Percentiles rank a stretch among this genome's conserved stretches.
Evolutionary conservation across 2,113 vertebrate species (phyloP).

Genomic region (Tyrannus savana): DNA sequence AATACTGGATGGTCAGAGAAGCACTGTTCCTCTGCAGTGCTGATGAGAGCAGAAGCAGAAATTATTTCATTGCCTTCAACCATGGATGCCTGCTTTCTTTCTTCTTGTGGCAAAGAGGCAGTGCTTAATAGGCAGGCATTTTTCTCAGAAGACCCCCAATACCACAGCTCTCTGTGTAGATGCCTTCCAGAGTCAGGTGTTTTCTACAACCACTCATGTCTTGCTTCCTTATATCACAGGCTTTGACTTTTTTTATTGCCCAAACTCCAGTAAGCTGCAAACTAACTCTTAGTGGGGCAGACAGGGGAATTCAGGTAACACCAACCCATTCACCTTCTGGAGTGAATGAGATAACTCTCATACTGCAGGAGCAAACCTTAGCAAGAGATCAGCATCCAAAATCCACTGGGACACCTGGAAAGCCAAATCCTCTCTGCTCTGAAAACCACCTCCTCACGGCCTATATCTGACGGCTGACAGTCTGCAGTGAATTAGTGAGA

Average conservation of each 20-base stretch:
- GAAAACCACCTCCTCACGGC: not conserved
- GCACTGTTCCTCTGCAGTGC: not conserved
- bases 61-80: not conserved
- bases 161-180: not conserved
- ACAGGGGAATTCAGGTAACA: not conserved
- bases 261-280: not conserved
- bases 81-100: not conserved
- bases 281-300: not conserved
- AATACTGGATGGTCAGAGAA: not conserved
- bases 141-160: not conserved
- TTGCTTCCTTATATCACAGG: not conserved
- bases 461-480: not conserved
- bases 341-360: not conserved
- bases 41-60: not conserved
- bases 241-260: not conserved
- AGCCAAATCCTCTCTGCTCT: not conserved
- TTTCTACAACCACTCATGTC: not conserved
- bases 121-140: fast-evolving
- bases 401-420: not conserved
- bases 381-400: not conserved
- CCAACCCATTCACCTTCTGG: not conserved
- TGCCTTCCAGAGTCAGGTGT: not conserved
- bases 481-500: not conserved
- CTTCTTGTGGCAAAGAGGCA: not conserved
- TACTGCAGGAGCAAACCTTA: not conserved